Conservation (phyloP, 2,888 invertebrate genomes). For the Troides oblongomaculatus region DNA sequence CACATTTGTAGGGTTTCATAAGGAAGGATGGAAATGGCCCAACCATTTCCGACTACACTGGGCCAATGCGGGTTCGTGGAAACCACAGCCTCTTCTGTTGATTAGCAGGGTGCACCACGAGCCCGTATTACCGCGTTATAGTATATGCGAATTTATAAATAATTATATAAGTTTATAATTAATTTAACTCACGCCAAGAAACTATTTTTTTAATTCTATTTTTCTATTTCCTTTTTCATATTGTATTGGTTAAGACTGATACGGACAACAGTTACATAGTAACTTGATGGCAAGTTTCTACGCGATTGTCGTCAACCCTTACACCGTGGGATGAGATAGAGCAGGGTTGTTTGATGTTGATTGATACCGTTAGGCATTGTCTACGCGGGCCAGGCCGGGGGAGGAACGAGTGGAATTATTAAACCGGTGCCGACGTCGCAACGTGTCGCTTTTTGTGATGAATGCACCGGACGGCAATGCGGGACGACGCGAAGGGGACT, state of each 20-base stretch:
- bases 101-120: too few relatives aligned
- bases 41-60: too few relatives aligned
- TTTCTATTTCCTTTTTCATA: not conserved
- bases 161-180: too few relatives aligned
- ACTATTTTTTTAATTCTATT: not conserved
- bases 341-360: slow-evolving; percentile 78
- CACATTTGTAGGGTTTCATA: too few relatives aligned
- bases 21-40: too few relatives aligned
- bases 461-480: slow-evolving; percentile 56
- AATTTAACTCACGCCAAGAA: not conserved
- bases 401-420: slow-evolving; percentile 77
- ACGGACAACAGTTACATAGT: not conserved
- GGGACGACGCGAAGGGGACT: slow-evolving; percentile 43
- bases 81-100: too few relatives aligned
- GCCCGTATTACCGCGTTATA: too few relatives aligned
- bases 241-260: not conserved
- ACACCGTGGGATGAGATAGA: slow-evolving; percentile 40
- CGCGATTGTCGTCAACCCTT: slow-evolving; percentile 21
- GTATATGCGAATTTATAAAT: too few relatives aligned
- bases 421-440: slow-evolving; percentile 67
- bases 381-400: slow-evolving; percentile 58
- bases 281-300: not conserved
- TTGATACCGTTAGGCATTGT: slow-evolving; percentile 80
- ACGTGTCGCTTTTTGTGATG: slow-evolving; percentile 78
- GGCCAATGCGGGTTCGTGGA: too few relatives aligned